Evolutionary conservation across 2,888 invertebrate species (phyloP), one percentile per base, ranked within the genome.

Genomic region (Parnassius orleans): DNA sequence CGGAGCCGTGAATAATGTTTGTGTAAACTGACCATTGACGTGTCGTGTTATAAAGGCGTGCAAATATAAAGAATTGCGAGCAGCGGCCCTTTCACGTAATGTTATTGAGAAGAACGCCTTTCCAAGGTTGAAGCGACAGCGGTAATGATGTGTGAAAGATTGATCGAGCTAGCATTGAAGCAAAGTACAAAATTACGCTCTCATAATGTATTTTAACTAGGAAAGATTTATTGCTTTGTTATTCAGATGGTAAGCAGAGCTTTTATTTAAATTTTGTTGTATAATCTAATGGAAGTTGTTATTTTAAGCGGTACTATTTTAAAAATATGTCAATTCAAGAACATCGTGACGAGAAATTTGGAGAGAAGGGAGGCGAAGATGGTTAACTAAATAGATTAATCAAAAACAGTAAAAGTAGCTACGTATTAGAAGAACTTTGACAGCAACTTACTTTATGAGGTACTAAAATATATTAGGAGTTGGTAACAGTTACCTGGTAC

Each of bases 61-160:
- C 67, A 66, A 66, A 64, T 68, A 60, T 65, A 71, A 70, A 70
- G 68, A 66, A 66, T 66, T 63, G 65, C 60, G 60, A 61, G 65
- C 65, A 59, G 41, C 47, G 67, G 66, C 68, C 71, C 72, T 72
- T 73, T 72, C 72, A 68, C 67, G 65, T 70, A 66, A 71, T 66
- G 68, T 64, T 67, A 70, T 72, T 72, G 72, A 67, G 63, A 68
- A 65, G 72, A 68, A 76, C 75, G 72, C 73, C 73, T 72, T 71
- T 70, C 65, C 68, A 75, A 78, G 79, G 72, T 74, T 73, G 73
- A 77, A 78, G 77, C 75, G 84, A 78, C 81, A 72, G 72, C 71
- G 78, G 78, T 84, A 78, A 79, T 78, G 78, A 74, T 67, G 77
- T 69, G 77, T 69, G 71, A 73, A 69, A 77, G 78, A 79, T 79